phyloP scores from a whole-genome alignment of 2,888 invertebrate genomes.

The Cistogaster globosa region DNA sequence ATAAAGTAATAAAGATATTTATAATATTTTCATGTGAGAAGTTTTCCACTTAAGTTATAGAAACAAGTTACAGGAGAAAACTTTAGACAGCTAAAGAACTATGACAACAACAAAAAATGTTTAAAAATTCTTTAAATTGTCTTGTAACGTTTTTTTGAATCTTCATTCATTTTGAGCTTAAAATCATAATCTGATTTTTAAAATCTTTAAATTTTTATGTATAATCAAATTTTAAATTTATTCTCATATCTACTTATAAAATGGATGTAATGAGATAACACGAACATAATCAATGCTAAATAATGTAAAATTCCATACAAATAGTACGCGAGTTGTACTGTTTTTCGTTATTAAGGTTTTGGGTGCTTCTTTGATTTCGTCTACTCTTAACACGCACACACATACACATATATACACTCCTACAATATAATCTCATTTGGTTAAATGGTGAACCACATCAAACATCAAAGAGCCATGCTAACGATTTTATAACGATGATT shows the following conservation, averaged over 20 bases:
- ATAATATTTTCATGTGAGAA: too few species aligned
- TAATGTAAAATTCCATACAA: slow-evolving; percentile 37
- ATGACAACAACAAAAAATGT: too few species aligned
- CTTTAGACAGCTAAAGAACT: too few species aligned
- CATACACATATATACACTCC: background rate
- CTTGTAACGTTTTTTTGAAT: too few species aligned
- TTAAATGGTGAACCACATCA: slow-evolving; percentile 73
- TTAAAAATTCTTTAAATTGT: too few species aligned
- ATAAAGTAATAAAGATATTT: too few species aligned
- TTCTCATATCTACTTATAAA: slow-evolving; percentile 7
- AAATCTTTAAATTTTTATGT: slow-evolving; percentile 3
- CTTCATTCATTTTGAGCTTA: background rate
- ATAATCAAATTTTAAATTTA: background rate
- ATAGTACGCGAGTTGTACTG: slow-evolving; percentile 40
- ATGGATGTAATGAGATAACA: slow-evolving; percentile 52
- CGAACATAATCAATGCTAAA: slow-evolving; percentile 39
- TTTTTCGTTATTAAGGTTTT: slow-evolving; percentile 33
- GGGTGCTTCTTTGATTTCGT: slow-evolving; percentile 36
- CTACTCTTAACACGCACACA: background rate
- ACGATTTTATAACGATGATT: slow-evolving; percentile 68
- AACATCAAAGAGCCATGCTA: slow-evolving; percentile 72
- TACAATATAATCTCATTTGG: slow-evolving; percentile 73
- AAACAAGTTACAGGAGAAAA: too few species aligned
- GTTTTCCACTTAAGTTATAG: too few species aligned
- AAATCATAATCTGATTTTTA: slow-evolving; percentile 7